A percentile compares a stretch with the other conserved stretches of the same genome.
Evolutionary conservation across 1,140 invertebrate species (phyloP).

Genomic region (Drosophila tani): DNA sequence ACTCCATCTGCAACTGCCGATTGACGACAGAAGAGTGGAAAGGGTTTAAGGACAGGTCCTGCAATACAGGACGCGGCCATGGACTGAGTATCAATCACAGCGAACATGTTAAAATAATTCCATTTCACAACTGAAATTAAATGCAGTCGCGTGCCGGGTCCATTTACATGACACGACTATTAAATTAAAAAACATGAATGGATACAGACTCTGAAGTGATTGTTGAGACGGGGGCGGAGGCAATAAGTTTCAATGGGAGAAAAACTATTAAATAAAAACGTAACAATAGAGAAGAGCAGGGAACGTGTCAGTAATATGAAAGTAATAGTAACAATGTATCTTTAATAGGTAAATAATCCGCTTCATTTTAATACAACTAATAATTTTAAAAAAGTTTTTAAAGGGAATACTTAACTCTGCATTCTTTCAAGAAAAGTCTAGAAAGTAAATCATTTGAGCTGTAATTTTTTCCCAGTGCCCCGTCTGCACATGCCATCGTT

Average conservation of each 20-base stretch:
- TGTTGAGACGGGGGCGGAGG: not conserved
- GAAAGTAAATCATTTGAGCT: not conserved
- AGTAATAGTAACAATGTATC: too few relatives aligned
- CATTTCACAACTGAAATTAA: constrained; percentile 73
- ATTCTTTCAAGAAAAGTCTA: too few relatives aligned
- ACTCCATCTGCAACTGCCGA: constrained; percentile 20
- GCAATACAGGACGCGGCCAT: not conserved
- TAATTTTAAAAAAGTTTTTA: too few relatives aligned
- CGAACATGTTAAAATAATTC: constrained; percentile 78
- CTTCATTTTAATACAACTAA: too few relatives aligned
- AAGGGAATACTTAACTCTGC: too few relatives aligned
- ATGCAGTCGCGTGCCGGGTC: constrained; percentile 69
- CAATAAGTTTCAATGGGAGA: not conserved
- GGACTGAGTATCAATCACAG: constrained; percentile 69
- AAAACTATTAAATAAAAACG: not conserved
- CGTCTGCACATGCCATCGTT: constrained; percentile 54
- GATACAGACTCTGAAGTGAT: constrained; percentile 26
- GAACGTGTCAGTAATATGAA: not conserved
- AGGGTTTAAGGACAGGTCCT: constrained; percentile 8
- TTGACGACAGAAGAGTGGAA: not conserved
- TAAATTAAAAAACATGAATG: constrained; percentile 82
- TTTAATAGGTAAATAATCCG: too few relatives aligned
- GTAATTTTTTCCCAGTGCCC: constrained; percentile 5
- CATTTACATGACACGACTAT: constrained; percentile 82
- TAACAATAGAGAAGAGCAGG: not conserved